phyloP scores from a whole-genome alignment of 2,797 vertebrate genomes.

The Lacerta viridis region DNA sequence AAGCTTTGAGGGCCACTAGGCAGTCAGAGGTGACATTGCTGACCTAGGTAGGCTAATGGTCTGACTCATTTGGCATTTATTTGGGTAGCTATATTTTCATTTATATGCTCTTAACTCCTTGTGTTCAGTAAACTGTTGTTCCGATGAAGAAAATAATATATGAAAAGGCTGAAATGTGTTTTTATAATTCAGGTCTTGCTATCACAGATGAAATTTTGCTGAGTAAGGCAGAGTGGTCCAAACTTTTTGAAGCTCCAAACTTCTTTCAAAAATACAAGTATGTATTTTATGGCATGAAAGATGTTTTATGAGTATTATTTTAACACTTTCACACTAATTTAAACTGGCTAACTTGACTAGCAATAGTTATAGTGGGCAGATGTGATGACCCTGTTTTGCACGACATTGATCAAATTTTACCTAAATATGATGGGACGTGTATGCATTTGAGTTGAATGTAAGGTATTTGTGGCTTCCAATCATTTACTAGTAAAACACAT shows the following conservation, averaged over 20 bases:
- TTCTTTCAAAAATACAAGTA: conserved; percentile 98
- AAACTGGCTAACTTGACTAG: background rate
- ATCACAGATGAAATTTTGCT: conserved; percentile 93
- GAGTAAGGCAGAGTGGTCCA: conserved; percentile 93
- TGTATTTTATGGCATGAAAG: conserved; percentile 89
- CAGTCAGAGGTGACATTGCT: background rate
- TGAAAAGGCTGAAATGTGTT: conserved; percentile 76
- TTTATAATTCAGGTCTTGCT: conserved; percentile 87
- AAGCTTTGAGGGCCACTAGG: background rate
- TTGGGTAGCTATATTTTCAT: background rate
- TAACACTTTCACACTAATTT: background rate
- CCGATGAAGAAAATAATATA: conserved; percentile 39
- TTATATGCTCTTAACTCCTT: background rate
- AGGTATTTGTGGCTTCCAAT: background rate
- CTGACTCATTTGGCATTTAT: background rate
- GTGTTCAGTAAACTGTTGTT: conserved; percentile 53
- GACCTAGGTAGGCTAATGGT: background rate
- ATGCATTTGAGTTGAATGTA: conserved; percentile 45
- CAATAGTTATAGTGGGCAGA: background rate
- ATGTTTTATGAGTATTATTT: conserved; percentile 65
- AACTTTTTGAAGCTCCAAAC: conserved; percentile 95
- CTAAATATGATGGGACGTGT: conserved; percentile 51
- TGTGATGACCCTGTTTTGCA: background rate
- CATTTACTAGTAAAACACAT: background rate
- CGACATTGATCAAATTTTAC: background rate